Base-by-base conservation (phyloP, 2,888 invertebrate genomes). In the Platynereis dumerilii region DNA sequence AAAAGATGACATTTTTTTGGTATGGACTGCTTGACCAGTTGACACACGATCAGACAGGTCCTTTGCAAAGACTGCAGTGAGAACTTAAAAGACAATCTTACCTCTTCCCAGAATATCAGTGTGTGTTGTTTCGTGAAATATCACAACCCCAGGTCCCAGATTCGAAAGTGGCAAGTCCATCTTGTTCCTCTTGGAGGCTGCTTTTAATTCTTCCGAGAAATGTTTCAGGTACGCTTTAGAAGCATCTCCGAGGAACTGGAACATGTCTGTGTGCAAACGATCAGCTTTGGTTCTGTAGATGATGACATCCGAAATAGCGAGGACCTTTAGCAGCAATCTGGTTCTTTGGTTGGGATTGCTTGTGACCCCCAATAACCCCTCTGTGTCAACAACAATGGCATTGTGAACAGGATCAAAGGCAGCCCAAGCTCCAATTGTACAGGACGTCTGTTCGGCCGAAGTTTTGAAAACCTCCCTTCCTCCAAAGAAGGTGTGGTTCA, bases 271-370 rank as follows among this genome's bases (percentile, higher is more conserved):
- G 76, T 91, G 91, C 45, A 92, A 82, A 58, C 91, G 86, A 78
- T 92, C 92, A 0, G 91, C 89, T 64, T 90, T 86, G 12, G 92
- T 91, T 64, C 91, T 86, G 81, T 91, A 92, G 57, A 93, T 88
- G 0, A 92, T 89, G 69, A 93, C 87, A 83, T 93, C 92, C 2
- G 92, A 92, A 59, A 92, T 88, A 3, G 92, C 92, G n/a, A 93
- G 85, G 59, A 92, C 88, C 86, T 92, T 72, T 34, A 92, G 84
- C 56, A 92, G 83, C 60, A 92, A 86, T 58, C 91, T 86, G 69
- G 89, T 90, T 60, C 89, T 84, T 78, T 89, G 88, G 74, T 89
- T 88, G 72, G 89, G 88, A 75, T 88, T 87, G 65, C 84, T 82
- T 1, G 89, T 87, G 24, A 84, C 84, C 71, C 91, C 91, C 61